Conservation (phyloP, 1,140 invertebrate species). For the Akabosia matsudoensis region DNA sequence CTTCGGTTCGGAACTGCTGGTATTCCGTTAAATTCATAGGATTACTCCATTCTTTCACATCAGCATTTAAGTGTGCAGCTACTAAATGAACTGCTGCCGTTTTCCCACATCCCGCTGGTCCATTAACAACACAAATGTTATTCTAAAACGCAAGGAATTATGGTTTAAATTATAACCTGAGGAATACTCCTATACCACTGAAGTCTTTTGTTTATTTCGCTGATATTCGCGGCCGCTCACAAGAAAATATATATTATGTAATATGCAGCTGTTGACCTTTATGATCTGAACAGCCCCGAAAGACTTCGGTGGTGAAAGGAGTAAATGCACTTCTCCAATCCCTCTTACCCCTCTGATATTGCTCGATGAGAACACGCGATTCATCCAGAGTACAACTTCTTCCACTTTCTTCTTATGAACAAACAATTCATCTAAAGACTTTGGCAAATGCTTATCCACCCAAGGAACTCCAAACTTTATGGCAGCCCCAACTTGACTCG, state of each 20-base stretch:
- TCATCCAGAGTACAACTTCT: slow-evolving; percentile 22
- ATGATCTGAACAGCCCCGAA: too few relatives aligned
- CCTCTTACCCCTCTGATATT: neutral
- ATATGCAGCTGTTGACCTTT: too few relatives aligned
- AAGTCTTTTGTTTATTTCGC: too few relatives aligned
- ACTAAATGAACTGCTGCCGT: slow-evolving; percentile 37
- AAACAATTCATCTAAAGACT: slow-evolving; percentile 31
- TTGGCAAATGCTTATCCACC: slow-evolving; percentile 33
- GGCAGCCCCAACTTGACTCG: neutral
- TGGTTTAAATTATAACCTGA: too few relatives aligned
- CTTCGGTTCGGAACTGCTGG: neutral
- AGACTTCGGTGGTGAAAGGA: neutral
- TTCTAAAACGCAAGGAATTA: neutral
- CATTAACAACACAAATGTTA: slow-evolving; percentile 34
- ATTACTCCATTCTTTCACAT: slow-evolving; percentile 42
- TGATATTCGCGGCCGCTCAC: too few relatives aligned
- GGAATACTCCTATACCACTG: too few relatives aligned
- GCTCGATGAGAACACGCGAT: neutral
- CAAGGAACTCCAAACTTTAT: slow-evolving; percentile 22
- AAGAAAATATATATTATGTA: too few relatives aligned
- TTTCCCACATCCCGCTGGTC: slow-evolving; percentile 42
- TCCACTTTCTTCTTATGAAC: slow-evolving; percentile 42
- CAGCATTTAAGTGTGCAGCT: slow-evolving; percentile 24
- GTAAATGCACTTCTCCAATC: neutral
- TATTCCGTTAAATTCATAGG: slow-evolving; percentile 34